phyloP scores from a whole-genome alignment of 1,140 invertebrate genomes.

The Heliconius melpomene region DNA sequence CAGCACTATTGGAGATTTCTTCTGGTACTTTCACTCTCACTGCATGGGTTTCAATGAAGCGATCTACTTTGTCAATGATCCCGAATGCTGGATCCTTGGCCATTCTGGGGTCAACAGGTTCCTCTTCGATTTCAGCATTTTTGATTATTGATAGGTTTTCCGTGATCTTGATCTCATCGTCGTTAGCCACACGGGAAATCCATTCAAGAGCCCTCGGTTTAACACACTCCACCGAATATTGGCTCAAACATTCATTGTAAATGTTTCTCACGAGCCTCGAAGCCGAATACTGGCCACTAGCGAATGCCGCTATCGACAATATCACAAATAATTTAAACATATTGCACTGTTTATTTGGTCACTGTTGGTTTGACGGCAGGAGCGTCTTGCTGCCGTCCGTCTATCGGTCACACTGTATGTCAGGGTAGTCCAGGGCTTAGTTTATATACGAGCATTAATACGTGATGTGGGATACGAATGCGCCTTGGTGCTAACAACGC shows the following conservation, averaged over 20 bases:
- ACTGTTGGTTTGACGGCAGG: constrained; percentile 59
- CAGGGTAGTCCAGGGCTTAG: constrained; percentile 71
- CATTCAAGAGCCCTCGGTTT: constrained; percentile 89
- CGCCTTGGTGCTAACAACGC: constrained; percentile 57
- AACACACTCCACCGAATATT: constrained; percentile 85
- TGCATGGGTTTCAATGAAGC: constrained; percentile 84
- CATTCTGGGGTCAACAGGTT: constrained; percentile 68
- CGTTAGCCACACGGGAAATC: constrained; percentile 84
- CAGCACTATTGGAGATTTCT: constrained; percentile 81
- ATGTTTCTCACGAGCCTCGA: constrained; percentile 83
- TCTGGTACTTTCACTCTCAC: constrained; percentile 84
- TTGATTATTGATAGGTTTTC: constrained; percentile 87
- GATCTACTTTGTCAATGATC: constrained; percentile 84
- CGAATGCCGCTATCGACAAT: constrained; percentile 58
- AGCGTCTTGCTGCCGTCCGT: constrained; percentile 70
- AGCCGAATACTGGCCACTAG: constrained; percentile 78
- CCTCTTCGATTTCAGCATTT: constrained; percentile 76
- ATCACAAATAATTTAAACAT: constrained; percentile 75
- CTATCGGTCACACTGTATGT: constrained; percentile 76
- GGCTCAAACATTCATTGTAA: constrained; percentile 84
- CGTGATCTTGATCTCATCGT: constrained; percentile 87
- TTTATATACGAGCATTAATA: constrained; percentile 82
- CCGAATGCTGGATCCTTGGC: constrained; percentile 69
- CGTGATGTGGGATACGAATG: constrained; percentile 71
- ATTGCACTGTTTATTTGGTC: constrained; percentile 60